phyloP scores from a whole-genome alignment of 2,113 vertebrate species.

The Tonatia bakeri region DNA sequence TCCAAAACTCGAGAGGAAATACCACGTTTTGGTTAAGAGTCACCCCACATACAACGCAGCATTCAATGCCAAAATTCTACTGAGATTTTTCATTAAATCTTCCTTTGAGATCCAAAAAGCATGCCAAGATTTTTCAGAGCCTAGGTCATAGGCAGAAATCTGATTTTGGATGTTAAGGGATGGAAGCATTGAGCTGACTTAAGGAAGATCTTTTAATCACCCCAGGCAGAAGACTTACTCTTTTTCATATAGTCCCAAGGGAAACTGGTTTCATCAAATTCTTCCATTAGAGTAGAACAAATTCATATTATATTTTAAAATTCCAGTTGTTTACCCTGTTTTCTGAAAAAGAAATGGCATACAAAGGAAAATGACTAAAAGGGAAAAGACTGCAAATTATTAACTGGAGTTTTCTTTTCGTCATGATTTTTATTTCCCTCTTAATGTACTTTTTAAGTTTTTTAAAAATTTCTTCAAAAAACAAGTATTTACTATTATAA shows the following conservation, averaged over 20 bases:
- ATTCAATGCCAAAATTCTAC: background rate
- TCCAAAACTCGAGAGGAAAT: background rate
- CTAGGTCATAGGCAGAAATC: background rate
- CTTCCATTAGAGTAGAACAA: background rate
- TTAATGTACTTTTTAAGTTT: background rate
- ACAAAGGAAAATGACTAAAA: background rate
- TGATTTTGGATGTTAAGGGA: background rate
- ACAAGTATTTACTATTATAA: background rate
- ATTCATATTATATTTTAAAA: background rate
- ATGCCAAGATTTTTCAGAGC: slow-evolving; percentile 9
- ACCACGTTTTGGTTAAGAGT: background rate
- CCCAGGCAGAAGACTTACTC: background rate
- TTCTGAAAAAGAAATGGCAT: background rate
- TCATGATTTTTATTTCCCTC: background rate
- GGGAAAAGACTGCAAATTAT: background rate
- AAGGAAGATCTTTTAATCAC: background rate
- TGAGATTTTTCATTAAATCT: slow-evolving; percentile 20
- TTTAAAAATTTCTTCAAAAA: background rate
- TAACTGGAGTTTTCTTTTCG: background rate
- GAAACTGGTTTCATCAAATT: background rate
- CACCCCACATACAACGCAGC: background rate
- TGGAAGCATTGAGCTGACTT: background rate
- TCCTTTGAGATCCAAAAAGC: background rate
- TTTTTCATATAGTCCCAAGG: background rate
- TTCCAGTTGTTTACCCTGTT: background rate